Conservation (phyloP, 2,888 invertebrate species). For the Drosophila formosana region DNA sequence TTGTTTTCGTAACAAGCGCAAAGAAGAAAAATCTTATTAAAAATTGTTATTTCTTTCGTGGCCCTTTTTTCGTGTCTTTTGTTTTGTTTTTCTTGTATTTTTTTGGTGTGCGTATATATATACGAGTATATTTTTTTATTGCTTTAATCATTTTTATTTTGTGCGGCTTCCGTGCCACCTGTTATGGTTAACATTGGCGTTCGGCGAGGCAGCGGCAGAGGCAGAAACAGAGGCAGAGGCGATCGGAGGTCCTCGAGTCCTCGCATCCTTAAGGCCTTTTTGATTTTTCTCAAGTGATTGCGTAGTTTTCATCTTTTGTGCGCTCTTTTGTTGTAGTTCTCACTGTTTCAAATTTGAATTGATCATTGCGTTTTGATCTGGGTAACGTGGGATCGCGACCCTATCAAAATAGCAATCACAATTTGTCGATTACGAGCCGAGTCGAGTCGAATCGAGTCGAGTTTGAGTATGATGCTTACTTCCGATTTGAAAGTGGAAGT, state of each 20-base stretch:
- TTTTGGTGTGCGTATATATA: slow-evolving; percentile 36
- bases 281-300: slow-evolving; percentile 83
- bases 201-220: slow-evolving; percentile 10
- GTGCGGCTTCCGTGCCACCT: slow-evolving; percentile 84
- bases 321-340: slow-evolving; percentile 62
- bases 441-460: neutral
- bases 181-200: slow-evolving; percentile 64
- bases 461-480: slow-evolving; percentile 66
- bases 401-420: slow-evolving; percentile 78
- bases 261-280: slow-evolving; percentile 60
- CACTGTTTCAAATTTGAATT: slow-evolving; percentile 81
- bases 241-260: slow-evolving; percentile 61
- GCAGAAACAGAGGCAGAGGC: slow-evolving; percentile 37
- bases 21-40: slow-evolving; percentile 82
- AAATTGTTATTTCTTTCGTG: slow-evolving; percentile 73
- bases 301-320: slow-evolving; percentile 76
- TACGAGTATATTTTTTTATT: slow-evolving; percentile 57
- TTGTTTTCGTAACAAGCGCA: slow-evolving; percentile 46
- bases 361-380: slow-evolving; percentile 72
- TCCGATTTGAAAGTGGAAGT: slow-evolving; percentile 65
- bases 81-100: slow-evolving; percentile 56
- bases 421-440: slow-evolving; percentile 76
- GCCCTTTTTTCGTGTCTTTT: slow-evolving; percentile 52
- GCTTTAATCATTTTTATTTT: slow-evolving; percentile 82
- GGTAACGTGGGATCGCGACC: slow-evolving; percentile 68